Evolutionary conservation across 2,888 invertebrate genomes (phyloP).

Genomic region (Megaustenia siamemsis): DNA sequence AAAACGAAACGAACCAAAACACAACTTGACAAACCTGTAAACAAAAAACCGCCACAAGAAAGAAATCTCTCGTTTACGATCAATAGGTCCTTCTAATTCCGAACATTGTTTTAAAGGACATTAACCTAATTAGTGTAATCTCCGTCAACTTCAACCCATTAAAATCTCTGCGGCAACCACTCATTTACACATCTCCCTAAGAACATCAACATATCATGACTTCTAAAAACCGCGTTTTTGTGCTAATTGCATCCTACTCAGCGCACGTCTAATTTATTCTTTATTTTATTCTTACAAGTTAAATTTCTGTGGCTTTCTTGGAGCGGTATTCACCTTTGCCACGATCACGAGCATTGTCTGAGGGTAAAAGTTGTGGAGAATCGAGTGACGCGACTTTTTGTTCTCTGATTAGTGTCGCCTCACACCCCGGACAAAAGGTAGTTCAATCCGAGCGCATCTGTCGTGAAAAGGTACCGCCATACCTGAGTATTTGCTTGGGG

Average conservation of each 20-base stretch:
- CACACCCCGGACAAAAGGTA: constrained; percentile 6
- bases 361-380: constrained; percentile 14
- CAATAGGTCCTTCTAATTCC: no score
- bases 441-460: constrained; percentile 29
- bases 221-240: constrained; percentile 24
- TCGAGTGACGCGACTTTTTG: constrained; percentile 19
- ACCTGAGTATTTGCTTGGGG: constrained; percentile 5
- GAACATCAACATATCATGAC: constrained; percentile 36
- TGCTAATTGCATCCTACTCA: not conserved
- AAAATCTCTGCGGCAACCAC: not conserved
- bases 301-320: not conserved
- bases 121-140: not conserved
- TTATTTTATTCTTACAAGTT: not conserved
- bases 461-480: constrained; percentile 33
- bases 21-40: no score
- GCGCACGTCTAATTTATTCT: not conserved
- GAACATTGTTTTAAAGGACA: not conserved
- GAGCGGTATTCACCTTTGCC: constrained; percentile 9
- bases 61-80: no score
- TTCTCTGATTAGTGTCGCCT: constrained; percentile 37
- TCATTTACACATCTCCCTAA: not conserved
- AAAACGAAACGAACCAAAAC: no score
- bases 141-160: not conserved
- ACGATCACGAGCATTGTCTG: not conserved
- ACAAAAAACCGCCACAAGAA: no score